Evolutionary conservation across 2,113 vertebrate species (phyloP).

Genomic region (Pycnonotus jocosus): DNA sequence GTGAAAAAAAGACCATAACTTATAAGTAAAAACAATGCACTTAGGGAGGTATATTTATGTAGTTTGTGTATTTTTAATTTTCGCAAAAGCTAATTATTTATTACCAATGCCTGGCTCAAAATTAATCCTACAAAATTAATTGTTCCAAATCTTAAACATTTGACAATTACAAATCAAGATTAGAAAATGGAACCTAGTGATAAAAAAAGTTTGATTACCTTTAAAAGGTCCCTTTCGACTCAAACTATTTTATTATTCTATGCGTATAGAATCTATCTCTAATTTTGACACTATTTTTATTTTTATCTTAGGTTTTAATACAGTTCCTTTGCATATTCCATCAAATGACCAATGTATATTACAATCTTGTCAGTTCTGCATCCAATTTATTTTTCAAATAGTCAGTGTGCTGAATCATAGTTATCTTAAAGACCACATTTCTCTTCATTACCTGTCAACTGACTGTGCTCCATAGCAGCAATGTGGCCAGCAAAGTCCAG

Average conservation of each 20-base stretch:
- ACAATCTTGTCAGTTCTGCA: background rate
- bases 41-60: background rate
- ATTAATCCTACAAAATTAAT: background rate
- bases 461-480: background rate
- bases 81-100: background rate
- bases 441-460: background rate
- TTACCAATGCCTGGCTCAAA: background rate
- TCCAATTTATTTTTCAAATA: conserved; percentile 1
- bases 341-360: background rate
- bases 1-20: background rate
- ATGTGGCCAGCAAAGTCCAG: background rate
- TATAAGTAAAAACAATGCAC: background rate
- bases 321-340: background rate
- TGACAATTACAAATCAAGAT: background rate
- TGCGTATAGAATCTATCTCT: background rate
- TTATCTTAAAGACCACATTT: conserved; percentile 13
- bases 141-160: background rate
- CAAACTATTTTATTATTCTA: background rate
- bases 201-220: background rate
- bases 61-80: background rate
- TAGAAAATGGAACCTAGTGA: background rate
- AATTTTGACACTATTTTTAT: background rate
- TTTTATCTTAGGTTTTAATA: background rate
- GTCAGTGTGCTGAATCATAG: background rate
- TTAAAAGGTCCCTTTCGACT: background rate